Percentiles rank a stretch among this genome's conserved stretches.
Conservation (phyloP, 2,888 invertebrate species). For the Tachina lurida region DNA sequence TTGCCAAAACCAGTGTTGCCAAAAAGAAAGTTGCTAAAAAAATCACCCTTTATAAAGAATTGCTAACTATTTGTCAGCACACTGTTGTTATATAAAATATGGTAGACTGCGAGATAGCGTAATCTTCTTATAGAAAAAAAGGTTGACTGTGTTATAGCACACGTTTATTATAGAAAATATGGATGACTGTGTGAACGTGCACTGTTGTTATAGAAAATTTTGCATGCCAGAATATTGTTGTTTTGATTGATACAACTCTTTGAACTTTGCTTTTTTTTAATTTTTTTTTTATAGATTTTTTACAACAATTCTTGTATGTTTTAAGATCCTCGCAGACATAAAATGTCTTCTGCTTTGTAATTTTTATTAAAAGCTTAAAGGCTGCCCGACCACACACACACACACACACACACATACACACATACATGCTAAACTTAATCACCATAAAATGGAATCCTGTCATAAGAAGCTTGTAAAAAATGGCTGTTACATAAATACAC, state of each 20-base stretch:
- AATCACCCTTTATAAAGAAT: no score
- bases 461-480: slow-evolving; percentile 30
- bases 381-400: neutral
- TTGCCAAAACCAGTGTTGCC: no score
- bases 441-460: slow-evolving; percentile 34
- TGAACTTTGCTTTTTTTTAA: slow-evolving; percentile 5
- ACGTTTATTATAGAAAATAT: no score
- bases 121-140: no score
- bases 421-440: neutral
- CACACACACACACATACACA: neutral
- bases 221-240: neutral
- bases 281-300: slow-evolving; percentile 3
- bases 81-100: no score
- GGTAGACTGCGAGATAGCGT: no score
- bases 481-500: slow-evolving; percentile 22
- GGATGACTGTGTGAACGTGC: no score
- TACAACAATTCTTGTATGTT: neutral
- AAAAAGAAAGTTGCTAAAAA: no score
- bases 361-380: slow-evolving; percentile 52
- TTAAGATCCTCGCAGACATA: slow-evolving; percentile 39
- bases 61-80: no score
- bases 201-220: no score
- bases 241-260: neutral
- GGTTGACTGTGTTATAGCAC: no score
- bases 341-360: slow-evolving; percentile 31